Evolutionary conservation across 1,140 invertebrate species (phyloP), one percentile per base, ranked within the genome.

Genomic region (Drosophila subpulchrella): DNA sequence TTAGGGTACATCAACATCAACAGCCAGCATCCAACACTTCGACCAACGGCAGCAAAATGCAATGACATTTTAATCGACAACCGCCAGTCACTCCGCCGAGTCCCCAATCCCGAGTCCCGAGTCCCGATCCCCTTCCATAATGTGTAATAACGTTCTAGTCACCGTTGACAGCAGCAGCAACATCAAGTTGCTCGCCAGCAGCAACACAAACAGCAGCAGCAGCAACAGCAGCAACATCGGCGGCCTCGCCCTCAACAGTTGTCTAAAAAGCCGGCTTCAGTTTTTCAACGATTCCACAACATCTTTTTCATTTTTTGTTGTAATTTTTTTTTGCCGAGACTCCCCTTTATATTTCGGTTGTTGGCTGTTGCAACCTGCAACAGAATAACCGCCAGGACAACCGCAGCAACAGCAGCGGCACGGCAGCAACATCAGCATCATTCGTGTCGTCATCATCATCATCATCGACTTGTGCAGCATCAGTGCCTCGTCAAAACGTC

Each of bases 401-500:
- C 65, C 30, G 24, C 61, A 57, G 47, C 46, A 48, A 8, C 34
- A 59, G 32, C 55, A 41, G 4, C 41, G 8, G 7, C 57, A 63
- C 38, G 27, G 10, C 62, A 63, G 27, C 36, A 53, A 24, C 60
- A 62, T 68, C 55, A 42, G 38, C 75, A 8, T 39, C 72, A 47
- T 72, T 72, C 66, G 68, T 58, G 68, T 57, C 75, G 24, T 82
- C 82, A 48, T 79, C 79, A 34, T 76, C 79, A 73, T 88, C 79
- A 67, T 74, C 84, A 77, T 71, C 67, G 77, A 84, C 80, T 88
- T 88, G 84, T 88, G 84, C 84, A 90, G 81, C 85, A 85, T 90
- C 85, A 90, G 70, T 90, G 84, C 86, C 86, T 90, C 85, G 86
- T 90, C 85, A 90, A 90, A 90, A 85, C 85, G 85, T 90, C 85